Conservation (phyloP, 2,888 invertebrate genomes). For the Choreutis nemorana region DNA sequence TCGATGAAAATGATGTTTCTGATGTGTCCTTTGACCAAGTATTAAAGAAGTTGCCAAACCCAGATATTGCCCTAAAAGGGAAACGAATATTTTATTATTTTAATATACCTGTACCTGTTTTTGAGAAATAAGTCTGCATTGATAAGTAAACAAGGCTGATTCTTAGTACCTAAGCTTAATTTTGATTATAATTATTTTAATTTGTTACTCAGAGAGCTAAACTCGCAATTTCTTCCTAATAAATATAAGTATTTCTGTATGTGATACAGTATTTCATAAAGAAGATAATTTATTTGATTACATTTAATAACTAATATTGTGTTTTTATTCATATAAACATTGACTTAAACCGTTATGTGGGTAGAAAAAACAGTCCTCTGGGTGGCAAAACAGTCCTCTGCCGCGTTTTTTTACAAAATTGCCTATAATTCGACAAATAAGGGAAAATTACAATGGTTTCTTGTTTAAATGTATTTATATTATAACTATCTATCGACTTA, state of each 20-base stretch:
- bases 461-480: not conserved
- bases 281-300: conserved; percentile 10
- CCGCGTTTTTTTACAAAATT: not conserved
- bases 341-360: no score
- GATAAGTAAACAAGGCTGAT: conserved; percentile 8
- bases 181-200: conserved; percentile 6
- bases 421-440: not conserved
- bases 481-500: not conserved
- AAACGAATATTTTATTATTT: conserved; percentile 12
- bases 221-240: conserved; percentile 5
- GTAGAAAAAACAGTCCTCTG: not conserved
- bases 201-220: conserved; percentile 4
- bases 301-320: conserved; percentile 9
- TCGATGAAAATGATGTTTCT: conserved; percentile 12
- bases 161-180: no score
- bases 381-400: not conserved
- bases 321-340: no score
- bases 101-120: conserved; percentile 8
- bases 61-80: conserved; percentile 9
- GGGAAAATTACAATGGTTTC: not conserved
- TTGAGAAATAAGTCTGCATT: conserved; percentile 9
- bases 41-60: conserved; percentile 10
- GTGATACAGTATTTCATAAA: conserved; percentile 8
- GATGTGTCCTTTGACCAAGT: conserved; percentile 11
- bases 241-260: conserved; percentile 8